Base-by-base conservation (phyloP, 2,113 vertebrate genomes). In the Thomomys bottae region DNA sequence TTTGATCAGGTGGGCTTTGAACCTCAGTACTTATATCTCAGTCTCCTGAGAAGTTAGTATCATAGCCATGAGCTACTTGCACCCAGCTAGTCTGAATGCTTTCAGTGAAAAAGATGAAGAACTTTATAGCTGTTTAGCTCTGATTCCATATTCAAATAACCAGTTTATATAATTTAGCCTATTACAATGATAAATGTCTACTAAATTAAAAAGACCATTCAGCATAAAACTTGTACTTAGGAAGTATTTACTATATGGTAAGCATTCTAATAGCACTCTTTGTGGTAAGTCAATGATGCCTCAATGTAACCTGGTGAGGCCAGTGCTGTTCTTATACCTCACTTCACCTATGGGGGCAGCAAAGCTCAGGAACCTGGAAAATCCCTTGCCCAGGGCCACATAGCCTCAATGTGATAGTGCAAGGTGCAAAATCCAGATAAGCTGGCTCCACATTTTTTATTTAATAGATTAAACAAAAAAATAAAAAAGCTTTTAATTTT, bases 61-160 rank as follows among this genome's bases (percentile, higher is more conserved):
- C 49, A 54, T 18, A 54, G 49, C 49, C 49, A 54, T 54, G 49
- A 54, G 49, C 49, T 4, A 18, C 14, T 15, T 54, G 49, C 18
- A 54, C 12, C 18, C 49, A 15, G 49, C 49, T 7, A 70, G 49
- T 18, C 45, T 92, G 38, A 45, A 68, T 80, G 12, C 32, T 87
- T 87, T 75, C 34, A 90, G 59, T 4, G 34, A 71, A 73, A 18
- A 54, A 15, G 49, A 54, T 14, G 2, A 54, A 54, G 14, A 68
- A 32, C 5, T 15, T 83, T 80, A 68, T 15, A 67, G 77, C 68
- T 81, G 30, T 57, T 38, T 42, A 70, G 59, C 10, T 83, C 34
- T 89, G 23, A 75, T 34, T 86, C 34, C 23, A 20, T 23, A 45
- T 82, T 91, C 64, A 91, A 93, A 49, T 77, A 80, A 76, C 3